These are phyloP conservation scores for Platynereis dumerilii DNA, from an alignment of 2,888 invertebrate species.

Conservation along the genomic window DNA sequence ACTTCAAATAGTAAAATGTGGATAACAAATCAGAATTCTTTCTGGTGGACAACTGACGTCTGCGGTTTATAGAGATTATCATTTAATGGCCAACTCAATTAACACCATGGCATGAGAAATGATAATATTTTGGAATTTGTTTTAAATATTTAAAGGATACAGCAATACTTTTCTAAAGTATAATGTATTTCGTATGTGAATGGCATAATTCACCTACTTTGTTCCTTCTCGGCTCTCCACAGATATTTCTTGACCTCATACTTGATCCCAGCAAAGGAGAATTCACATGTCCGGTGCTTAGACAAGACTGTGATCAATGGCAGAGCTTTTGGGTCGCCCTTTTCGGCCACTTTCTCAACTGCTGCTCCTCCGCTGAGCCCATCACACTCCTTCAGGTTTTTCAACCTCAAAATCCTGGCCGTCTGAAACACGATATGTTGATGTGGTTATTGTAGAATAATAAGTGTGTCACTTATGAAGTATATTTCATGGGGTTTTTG, in stretches of 20 bases:
- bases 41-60: too few species aligned
- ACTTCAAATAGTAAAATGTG: too few species aligned
- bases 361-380: constrained; percentile 82
- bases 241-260: constrained; percentile 34
- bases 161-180: too few species aligned
- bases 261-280: constrained; percentile 81
- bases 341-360: constrained; percentile 81
- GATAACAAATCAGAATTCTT: too few species aligned
- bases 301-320: constrained; percentile 60
- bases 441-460: neutral
- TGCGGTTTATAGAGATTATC: too few species aligned
- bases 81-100: too few species aligned
- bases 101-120: too few species aligned
- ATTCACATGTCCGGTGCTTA: constrained; percentile 80
- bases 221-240: constrained; percentile 41
- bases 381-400: constrained; percentile 77
- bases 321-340: constrained; percentile 64
- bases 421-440: constrained; percentile 65
- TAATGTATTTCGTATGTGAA: too few species aligned
- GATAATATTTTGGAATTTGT: too few species aligned
- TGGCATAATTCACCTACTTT: constrained; percentile 45
- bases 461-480: neutral
- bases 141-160: too few species aligned
- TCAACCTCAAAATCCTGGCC: constrained; percentile 83
- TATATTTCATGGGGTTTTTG: neutral